Base-by-base conservation (phyloP, 1,140 invertebrate species). In the Apis dorsata region DNA sequence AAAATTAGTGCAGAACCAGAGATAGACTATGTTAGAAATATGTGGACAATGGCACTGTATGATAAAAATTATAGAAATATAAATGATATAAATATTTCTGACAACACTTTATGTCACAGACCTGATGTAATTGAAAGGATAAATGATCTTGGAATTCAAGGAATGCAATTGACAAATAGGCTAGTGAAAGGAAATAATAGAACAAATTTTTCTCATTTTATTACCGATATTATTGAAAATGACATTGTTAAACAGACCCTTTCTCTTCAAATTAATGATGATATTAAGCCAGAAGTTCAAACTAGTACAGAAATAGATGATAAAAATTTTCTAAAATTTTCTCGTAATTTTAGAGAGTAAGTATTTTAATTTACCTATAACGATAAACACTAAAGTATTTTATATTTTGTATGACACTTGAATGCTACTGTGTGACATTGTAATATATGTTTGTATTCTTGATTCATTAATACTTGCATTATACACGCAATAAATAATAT, bases 21-120 rank as follows among this genome's bases (percentile, higher is more conserved):
- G 28, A 65, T 79, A 34, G 76, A 90, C 62, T 85, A 79, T 63
- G 60, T 73, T 3, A 82, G 60, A 63, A 62, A 51, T 65, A 82
- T 91, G 79, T 83, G 89, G 24, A 65, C 78, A 10, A 28, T 92
- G 55, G 85, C 83, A 1, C 71, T 90, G 49, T 86, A 88, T 8
- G 83, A 76, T 28, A 85, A 76, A 4, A 60, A 89, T 59, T 85
- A 85, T 11, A 77, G 89, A 70, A 53, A 55, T 7, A 34, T 55
- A 13, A 34, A 19, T 24, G 49, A 24, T 8, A 83, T 86, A 34
- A 73, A 70, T 11, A 68, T 86, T 28, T 62, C 63, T 17, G 90
- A 88, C 24, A 66, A 76, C 19, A 83, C 74, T 8, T 57, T 89
- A 1, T 69, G 77, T 10, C 77, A 78, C 24, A 85, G 85, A 69